Evolutionary conservation across 2,888 invertebrate species (phyloP), one percentile per base, ranked within the genome.

Genomic region (Ornithoptera alexandrae): DNA sequence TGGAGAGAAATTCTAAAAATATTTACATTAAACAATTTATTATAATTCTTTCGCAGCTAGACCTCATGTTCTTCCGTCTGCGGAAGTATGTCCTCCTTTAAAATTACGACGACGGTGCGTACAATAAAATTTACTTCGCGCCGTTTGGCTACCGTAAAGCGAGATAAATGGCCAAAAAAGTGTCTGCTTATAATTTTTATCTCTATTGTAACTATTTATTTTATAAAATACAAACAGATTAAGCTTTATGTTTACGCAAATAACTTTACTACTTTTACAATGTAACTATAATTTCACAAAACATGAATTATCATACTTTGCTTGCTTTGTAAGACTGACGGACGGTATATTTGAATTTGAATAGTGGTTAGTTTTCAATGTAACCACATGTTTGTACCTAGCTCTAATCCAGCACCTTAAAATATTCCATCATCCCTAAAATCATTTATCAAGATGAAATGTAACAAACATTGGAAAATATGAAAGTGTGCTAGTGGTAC

Each of bases 71-170:
- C n/a, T 6, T 53, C 12, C n/a, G n/a, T n/a, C n/a, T 53, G 53
- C n/a, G 18, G 53, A 53, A n/a, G 6, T 53, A 18, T 12, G 12
- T 46, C 2, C 24, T 22, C 24, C 15, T n/a, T 58, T 58, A 58
- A 22, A 22, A 24, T 58, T 46, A 50, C 22, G 24, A 50, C 22
- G 8, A 65, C 39, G 22, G 15, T 18, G 57, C 57, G 65, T 65
- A 58, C 7, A 58, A 22, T 64, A 39, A 36, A 64, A 22, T 42
- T 65, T 42, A 58, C n/a, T 53, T 53, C 53, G 53, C 53, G 53
- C 53, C 53, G n/a, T 53, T 53, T 53, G n/a, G 53, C 58, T 22
- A 58, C 58, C 58, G 58, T 58, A 58, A 58, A 24, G 12, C 24
- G 24, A 22, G 2, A 6, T 1, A 22, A 58, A 58, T 24, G 15